A percentile compares a stretch with the other conserved stretches of the same genome.
Evolutionary conservation across 2,113 vertebrate species (phyloP).

Genomic region (Tychaedon coryphoeus): DNA sequence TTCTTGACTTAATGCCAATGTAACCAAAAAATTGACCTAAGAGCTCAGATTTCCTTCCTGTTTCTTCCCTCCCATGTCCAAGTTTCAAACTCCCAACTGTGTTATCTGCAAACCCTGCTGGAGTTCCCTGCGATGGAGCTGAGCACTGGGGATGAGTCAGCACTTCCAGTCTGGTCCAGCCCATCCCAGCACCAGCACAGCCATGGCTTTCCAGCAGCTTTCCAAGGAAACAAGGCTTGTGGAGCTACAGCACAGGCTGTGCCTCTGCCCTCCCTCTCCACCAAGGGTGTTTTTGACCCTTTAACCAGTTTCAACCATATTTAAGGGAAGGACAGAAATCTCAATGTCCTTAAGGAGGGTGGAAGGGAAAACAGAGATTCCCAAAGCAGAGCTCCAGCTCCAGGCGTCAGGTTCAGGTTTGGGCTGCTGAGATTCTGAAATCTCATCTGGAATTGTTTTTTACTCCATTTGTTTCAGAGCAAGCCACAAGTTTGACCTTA

Average conservation of each 20-base stretch:
- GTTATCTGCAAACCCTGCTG: neutral
- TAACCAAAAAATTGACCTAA: slow-evolving; percentile 46
- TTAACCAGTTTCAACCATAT: rapidly evolving
- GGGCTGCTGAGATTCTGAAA: neutral
- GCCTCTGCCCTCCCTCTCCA: neutral
- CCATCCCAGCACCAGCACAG: neutral
- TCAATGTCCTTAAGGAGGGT: rapidly evolving
- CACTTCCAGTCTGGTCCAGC: neutral
- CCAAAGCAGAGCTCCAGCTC: neutral
- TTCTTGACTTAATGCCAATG: slow-evolving; percentile 27
- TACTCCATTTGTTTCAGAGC: neutral
- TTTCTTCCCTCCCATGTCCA: slow-evolving; percentile 8
- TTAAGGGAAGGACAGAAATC: neutral
- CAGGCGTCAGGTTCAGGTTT: neutral
- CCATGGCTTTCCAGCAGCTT: neutral
- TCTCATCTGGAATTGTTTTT: rapidly evolving
- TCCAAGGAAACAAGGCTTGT: neutral
- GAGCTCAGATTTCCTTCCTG: slow-evolving; percentile 63
- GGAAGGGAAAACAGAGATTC: neutral
- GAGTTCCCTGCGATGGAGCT: neutral
- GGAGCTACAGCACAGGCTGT: neutral
- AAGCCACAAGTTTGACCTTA: neutral
- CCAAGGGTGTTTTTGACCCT: neutral
- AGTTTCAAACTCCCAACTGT: neutral
- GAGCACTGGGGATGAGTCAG: neutral